Evolutionary conservation across 1,140 invertebrate species (phyloP).

Genomic region (Teleogryllus occipitalis): DNA sequence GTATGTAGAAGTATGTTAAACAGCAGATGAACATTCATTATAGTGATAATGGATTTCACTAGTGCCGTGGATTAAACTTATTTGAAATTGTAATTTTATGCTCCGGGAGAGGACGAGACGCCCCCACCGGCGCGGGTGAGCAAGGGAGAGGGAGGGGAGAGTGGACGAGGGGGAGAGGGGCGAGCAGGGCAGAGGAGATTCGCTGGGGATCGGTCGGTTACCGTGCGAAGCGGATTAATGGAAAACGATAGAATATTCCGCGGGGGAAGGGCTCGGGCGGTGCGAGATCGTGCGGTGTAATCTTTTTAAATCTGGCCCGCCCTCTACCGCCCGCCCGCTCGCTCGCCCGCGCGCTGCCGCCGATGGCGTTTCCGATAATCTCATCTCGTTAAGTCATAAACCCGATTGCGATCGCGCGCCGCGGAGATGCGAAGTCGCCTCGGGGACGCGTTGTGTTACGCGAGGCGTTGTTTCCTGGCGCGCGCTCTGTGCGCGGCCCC

Average conservation of each 20-base stretch:
- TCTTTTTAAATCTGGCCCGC: background rate
- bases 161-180: too few species aligned
- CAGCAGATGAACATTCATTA: constrained; percentile 4
- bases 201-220: background rate
- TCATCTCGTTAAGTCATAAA: background rate
- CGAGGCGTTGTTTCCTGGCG: too few species aligned
- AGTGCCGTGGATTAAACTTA: background rate
- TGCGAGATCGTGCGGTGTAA: background rate
- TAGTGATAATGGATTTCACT: constrained; percentile 1
- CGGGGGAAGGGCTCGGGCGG: too few species aligned
- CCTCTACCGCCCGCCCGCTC: too few species aligned
- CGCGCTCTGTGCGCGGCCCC: too few species aligned
- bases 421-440: too few species aligned
- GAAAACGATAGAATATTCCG: background rate
- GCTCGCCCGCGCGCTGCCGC: too few species aligned
- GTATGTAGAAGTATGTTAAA: background rate
- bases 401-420: background rate
- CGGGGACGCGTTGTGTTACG: too few species aligned
- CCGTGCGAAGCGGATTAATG: background rate
- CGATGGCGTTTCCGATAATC: background rate
- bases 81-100: background rate
- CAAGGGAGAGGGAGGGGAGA: too few species aligned
- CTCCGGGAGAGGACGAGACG: background rate
- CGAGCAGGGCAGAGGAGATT: too few species aligned
- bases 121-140: too few species aligned